phyloP scores from a whole-genome alignment of 2,113 vertebrate species.

The Hippoglossus stenolepis region DNA sequence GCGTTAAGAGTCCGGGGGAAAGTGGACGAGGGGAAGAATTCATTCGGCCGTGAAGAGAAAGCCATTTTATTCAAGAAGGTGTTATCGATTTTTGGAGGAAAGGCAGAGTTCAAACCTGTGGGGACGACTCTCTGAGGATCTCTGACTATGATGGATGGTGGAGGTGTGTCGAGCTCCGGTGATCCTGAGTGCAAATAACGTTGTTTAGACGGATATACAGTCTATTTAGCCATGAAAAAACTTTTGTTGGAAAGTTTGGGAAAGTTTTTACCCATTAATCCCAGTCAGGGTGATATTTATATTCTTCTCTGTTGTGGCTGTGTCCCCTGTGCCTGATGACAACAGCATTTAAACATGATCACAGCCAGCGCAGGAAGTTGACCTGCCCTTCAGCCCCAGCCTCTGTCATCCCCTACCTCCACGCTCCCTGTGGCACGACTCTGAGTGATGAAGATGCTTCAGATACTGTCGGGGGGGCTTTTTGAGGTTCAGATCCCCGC shows the following conservation, averaged over 20 bases:
- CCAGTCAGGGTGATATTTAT: not conserved
- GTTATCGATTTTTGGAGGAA: slow-evolving; percentile 62
- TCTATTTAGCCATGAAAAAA: not conserved
- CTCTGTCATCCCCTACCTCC: slow-evolving; percentile 27
- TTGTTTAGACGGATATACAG: slow-evolving; percentile 8
- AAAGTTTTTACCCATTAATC: not conserved
- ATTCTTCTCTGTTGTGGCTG: not conserved
- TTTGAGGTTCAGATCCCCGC: slow-evolving; percentile 42
- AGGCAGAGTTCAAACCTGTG: slow-evolving; percentile 38
- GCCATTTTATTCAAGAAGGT: slow-evolving; percentile 60
- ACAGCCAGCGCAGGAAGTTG: slow-evolving; percentile 48
- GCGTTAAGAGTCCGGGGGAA: slow-evolving; percentile 3
- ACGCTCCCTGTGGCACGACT: slow-evolving; percentile 26
- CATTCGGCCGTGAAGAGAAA: slow-evolving; percentile 47
- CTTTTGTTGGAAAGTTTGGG: not conserved
- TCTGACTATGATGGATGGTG: slow-evolving; percentile 47
- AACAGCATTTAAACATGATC: slow-evolving; percentile 60
- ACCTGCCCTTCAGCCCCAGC: not conserved
- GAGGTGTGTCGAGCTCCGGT: not conserved
- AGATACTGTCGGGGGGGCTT: slow-evolving; percentile 32
- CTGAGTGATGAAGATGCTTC: slow-evolving; percentile 57
- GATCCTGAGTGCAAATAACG: slow-evolving; percentile 42
- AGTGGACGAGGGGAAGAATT: slow-evolving; percentile 28
- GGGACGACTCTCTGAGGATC: slow-evolving; percentile 43
- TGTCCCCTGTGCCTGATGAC: slow-evolving; percentile 28